phyloP scores from a whole-genome alignment of 30 jellyfish, hydroid and myxozoan genomes.

The Euphysa ruthae region DNA sequence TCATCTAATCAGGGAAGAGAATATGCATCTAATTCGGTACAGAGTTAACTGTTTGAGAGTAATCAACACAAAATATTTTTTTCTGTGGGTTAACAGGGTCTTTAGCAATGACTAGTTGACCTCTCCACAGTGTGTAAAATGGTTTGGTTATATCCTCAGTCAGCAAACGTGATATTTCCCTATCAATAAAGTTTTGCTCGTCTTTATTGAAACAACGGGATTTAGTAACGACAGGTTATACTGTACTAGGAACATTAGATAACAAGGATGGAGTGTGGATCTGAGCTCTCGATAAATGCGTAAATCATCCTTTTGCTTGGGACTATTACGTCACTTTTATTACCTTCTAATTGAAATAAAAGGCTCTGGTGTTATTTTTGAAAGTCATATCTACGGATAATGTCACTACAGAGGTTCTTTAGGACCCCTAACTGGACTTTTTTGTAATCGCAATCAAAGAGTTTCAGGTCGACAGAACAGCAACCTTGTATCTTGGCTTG shows the following conservation, averaged over 20 bases:
- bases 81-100: constrained; percentile 11
- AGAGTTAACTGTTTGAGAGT: constrained; percentile 47
- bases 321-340: constrained; percentile 13
- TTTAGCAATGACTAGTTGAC: constrained; percentile 23
- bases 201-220: constrained; percentile 30
- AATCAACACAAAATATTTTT: constrained; percentile 43
- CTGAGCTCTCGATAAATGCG: neutral
- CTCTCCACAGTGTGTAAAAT: constrained; percentile 62
- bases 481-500: neutral
- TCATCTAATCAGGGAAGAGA: constrained; percentile 48
- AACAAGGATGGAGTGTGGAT: neutral
- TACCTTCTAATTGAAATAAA: constrained; percentile 19
- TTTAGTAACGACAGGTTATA: constrained; percentile 41
- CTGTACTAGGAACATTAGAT: constrained; percentile 5
- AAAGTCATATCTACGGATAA: constrained; percentile 19
- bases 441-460: constrained; percentile 9
- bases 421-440: constrained; percentile 16
- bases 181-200: constrained; percentile 38
- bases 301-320: neutral
- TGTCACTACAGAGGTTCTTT: constrained; percentile 34
- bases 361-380: constrained; percentile 30
- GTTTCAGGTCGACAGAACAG: neutral
- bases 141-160: constrained; percentile 48
- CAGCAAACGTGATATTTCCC: constrained; percentile 27
- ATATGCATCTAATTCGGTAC: constrained; percentile 51